Evolutionary conservation across 1,140 invertebrate species (phyloP).

Genomic region (Eriosoma lanigerum): DNA sequence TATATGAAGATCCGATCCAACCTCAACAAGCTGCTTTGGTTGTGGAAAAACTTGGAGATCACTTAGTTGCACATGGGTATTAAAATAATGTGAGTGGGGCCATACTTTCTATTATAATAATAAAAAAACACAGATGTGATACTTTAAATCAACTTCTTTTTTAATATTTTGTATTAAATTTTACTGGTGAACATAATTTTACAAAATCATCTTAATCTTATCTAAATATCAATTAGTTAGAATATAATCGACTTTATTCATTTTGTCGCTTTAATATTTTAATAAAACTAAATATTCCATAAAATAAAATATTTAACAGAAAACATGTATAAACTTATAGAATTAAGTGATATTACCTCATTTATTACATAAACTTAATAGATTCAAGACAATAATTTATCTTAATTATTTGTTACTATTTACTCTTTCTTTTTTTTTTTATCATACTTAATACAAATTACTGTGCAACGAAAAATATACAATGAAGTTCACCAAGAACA

Average conservation of each 20-base stretch:
- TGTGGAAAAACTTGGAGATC: conserved; percentile 93
- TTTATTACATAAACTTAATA: neutral
- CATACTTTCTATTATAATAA: conserved; percentile 32
- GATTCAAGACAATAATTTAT: neutral
- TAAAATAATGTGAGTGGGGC: conserved; percentile 62
- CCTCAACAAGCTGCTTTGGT: conserved; percentile 91
- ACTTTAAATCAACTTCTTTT: conserved; percentile 42
- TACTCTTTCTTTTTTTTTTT: neutral
- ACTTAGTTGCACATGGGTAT: conserved; percentile 91
- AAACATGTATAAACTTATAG: neutral
- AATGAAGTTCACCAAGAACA: conserved; percentile 10
- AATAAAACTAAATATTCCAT: neutral
- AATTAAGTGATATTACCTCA: neutral
- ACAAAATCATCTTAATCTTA: neutral
- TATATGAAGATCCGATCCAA: conserved; percentile 92
- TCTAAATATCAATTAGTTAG: neutral
- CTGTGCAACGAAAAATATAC: conserved; percentile 36
- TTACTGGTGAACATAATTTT: neutral
- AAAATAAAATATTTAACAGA: neutral
- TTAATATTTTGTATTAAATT: conserved; percentile 4
- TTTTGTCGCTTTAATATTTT: neutral
- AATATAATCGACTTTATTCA: neutral
- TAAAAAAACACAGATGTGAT: conserved; percentile 47
- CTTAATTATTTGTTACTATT: neutral
- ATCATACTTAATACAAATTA: conserved; percentile 11